Evolutionary conservation across 2,888 invertebrate species (phyloP).

Genomic region (Incurvaria masculella): DNA sequence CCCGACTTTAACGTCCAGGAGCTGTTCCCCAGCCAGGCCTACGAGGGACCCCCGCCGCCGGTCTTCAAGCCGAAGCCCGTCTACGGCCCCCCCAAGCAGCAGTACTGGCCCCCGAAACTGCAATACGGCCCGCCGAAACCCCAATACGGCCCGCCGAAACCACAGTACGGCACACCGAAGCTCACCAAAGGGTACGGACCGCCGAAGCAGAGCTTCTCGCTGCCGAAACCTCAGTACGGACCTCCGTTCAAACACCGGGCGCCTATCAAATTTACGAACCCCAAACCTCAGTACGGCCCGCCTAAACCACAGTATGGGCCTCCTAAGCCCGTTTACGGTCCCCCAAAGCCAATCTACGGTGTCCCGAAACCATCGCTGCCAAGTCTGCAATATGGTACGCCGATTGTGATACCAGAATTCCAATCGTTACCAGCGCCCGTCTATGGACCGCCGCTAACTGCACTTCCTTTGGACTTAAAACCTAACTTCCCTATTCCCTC

Average conservation of each 20-base stretch:
- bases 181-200: conserved; percentile 35
- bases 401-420: conserved; percentile 19
- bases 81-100: conserved; percentile 32
- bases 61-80: conserved; percentile 33
- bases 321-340: conserved; percentile 29
- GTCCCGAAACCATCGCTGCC: conserved; percentile 35
- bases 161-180: conserved; percentile 44
- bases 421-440: conserved; percentile 34
- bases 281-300: conserved; percentile 26
- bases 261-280: conserved; percentile 11
- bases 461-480: conserved; percentile 33
- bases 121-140: conserved; percentile 29
- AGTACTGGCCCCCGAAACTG: conserved; percentile 29
- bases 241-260: conserved; percentile 34
- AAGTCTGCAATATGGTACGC: conserved; percentile 36
- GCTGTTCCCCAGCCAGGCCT: conserved; percentile 32
- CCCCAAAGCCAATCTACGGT: conserved; percentile 30
- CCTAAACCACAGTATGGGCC: conserved; percentile 35
- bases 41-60: conserved; percentile 54
- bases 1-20: conserved; percentile 34
- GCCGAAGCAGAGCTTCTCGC: conserved; percentile 24
- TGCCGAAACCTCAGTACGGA: conserved; percentile 30
- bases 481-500: conserved; percentile 42
- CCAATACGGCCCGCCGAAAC: conserved; percentile 33
- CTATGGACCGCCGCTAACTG: conserved; percentile 37